Conservation (phyloP, 2,888 invertebrate species). For the Odontocolon sp. region DNA sequence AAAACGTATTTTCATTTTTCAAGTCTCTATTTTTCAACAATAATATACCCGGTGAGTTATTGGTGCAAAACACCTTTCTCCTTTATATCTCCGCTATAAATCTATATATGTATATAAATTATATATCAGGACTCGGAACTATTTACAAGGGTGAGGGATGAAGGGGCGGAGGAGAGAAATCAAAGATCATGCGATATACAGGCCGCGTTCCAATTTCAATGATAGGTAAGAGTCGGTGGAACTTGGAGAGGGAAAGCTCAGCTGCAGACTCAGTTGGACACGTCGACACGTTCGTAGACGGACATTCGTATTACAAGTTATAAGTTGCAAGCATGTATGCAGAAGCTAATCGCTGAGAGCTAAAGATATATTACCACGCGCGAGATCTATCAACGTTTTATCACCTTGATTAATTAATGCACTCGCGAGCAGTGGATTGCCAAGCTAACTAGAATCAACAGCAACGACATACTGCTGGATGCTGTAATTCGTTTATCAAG, state of each 20-base stretch:
- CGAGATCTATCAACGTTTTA: slow-evolving; percentile 58
- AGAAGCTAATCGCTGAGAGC: slow-evolving; percentile 42
- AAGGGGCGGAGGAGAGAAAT: slow-evolving; percentile 54
- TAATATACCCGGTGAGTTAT: background rate
- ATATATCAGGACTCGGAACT: slow-evolving; percentile 4
- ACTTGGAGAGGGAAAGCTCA: slow-evolving; percentile 47
- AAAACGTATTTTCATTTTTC: too few relatives aligned
- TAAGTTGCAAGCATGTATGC: slow-evolving; percentile 11
- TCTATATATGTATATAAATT: background rate
- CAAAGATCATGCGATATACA: slow-evolving; percentile 52
- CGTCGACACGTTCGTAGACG: slow-evolving; percentile 23
- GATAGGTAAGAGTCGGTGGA: slow-evolving; percentile 32
- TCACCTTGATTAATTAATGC: slow-evolving; percentile 61
- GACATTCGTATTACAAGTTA: background rate
- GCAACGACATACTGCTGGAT: too few relatives aligned
- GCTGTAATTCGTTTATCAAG: slow-evolving; percentile 59
- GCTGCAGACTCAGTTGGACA: slow-evolving; percentile 29
- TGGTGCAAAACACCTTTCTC: slow-evolving; percentile 50
- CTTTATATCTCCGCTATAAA: background rate
- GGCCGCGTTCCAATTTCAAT: slow-evolving; percentile 54
- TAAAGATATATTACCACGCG: slow-evolving; percentile 49
- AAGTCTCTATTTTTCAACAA: too few relatives aligned
- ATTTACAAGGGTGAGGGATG: slow-evolving; percentile 1
- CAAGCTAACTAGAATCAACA: too few relatives aligned
- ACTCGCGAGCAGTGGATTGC: slow-evolving; percentile 48